These are phyloP conservation scores for Etheostoma perlongum DNA, from an alignment of 2,797 vertebrate species.

Conservation along the genomic window DNA sequence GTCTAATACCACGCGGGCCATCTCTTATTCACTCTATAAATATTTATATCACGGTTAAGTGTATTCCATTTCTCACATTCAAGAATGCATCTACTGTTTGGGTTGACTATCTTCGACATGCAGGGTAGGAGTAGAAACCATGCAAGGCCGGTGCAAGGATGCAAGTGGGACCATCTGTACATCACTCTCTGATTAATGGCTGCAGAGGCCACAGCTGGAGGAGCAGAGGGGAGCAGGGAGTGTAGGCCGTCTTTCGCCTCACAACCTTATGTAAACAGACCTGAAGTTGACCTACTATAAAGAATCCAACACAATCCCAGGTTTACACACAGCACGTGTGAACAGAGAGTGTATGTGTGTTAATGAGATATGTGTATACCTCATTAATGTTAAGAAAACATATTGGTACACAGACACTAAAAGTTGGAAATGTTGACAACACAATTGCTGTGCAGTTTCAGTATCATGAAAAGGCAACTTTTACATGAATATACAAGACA, in stretches of 20 bases:
- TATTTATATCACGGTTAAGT: conserved; percentile 34
- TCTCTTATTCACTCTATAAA: conserved; percentile 18
- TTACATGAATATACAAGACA: no score
- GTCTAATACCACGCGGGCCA: background rate
- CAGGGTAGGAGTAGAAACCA: conserved; percentile 16
- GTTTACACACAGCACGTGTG: conserved; percentile 1
- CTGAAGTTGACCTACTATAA: conserved; percentile 18
- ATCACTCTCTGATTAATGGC: conserved; percentile 56
- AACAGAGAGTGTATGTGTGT: background rate
- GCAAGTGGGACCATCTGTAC: conserved; percentile 38
- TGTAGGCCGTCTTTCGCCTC: conserved; percentile 3
- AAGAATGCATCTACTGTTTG: conserved; percentile 1
- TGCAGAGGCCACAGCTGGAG: conserved; percentile 10
- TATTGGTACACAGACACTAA: background rate
- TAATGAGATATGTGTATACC: no score
- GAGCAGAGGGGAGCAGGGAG: background rate
- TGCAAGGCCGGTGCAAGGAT: conserved; percentile 18
- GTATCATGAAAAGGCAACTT: no score
- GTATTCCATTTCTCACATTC: conserved; percentile 23
- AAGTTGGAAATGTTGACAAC: background rate
- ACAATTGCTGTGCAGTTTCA: no score
- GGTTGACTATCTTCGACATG: conserved; percentile 20
- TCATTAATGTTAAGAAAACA: conserved; percentile 1
- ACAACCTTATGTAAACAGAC: conserved; percentile 48
- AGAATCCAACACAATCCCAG: background rate